phyloP scores from a whole-genome alignment of 2,888 invertebrate genomes.

The Drosophila niveifrons region DNA sequence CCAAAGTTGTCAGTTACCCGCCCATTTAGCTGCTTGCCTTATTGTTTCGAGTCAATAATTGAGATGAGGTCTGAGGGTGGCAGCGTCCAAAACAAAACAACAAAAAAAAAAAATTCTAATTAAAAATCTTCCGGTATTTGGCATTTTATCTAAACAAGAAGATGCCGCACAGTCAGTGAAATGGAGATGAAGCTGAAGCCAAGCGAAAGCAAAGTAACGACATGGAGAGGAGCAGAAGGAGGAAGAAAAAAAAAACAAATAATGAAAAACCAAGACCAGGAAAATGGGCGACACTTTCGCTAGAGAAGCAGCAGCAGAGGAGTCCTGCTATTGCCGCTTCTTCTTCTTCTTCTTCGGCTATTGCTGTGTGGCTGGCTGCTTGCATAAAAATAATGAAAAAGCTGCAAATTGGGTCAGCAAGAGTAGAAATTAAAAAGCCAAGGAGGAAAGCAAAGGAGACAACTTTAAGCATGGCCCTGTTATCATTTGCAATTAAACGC shows the following conservation, averaged over 20 bases:
- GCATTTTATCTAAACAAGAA: conserved; percentile 74
- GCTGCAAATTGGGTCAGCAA: conserved; percentile 67
- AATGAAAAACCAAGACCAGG: conserved; percentile 18
- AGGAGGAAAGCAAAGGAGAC: conserved; percentile 20
- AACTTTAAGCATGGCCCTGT: conserved; percentile 59
- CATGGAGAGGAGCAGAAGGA: neutral
- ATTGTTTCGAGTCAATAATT: conserved; percentile 70
- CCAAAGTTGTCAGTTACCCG: conserved; percentile 17
- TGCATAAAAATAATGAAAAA: conserved; percentile 66
- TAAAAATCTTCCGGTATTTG: conserved; percentile 78
- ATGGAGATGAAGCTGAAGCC: conserved; percentile 18
- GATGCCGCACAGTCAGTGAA: conserved; percentile 32
- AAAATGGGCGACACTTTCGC: conserved; percentile 67
- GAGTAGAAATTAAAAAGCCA: conserved; percentile 53
- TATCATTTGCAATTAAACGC: conserved; percentile 76
- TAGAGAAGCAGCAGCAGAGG: conserved; percentile 29
- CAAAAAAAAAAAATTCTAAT: conserved; percentile 64
- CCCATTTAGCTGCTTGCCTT: conserved; percentile 28
- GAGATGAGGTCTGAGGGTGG: conserved; percentile 29
- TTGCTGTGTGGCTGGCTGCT: conserved; percentile 6
- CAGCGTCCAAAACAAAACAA: conserved; percentile 3
- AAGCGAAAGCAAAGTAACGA: conserved; percentile 14
- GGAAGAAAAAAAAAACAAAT: conserved; percentile 7
- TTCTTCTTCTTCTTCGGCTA: conserved; percentile 10
- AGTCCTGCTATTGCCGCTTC: conserved; percentile 39